These are phyloP conservation scores for Opisthocomus hoazin DNA, from an alignment of 2,113 vertebrate genomes.

Conservation along the genomic window DNA sequence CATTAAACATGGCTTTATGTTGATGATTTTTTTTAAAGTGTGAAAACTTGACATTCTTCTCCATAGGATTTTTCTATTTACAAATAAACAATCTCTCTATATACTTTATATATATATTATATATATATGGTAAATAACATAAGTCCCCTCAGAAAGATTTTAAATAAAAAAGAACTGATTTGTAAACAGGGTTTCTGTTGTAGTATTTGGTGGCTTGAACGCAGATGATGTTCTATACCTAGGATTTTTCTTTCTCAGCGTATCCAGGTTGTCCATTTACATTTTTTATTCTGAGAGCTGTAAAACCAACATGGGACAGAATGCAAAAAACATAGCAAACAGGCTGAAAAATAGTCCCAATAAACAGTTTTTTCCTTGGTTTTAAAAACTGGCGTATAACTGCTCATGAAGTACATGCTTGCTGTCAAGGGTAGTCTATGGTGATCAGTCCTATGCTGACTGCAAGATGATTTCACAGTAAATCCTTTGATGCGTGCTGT, in stretches of 20 bases:
- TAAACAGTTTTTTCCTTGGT: slow-evolving; percentile 58
- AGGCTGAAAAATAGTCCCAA: slow-evolving; percentile 73
- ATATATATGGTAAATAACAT: slow-evolving; percentile 68
- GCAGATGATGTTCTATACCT: slow-evolving; percentile 36
- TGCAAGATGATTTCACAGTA: slow-evolving; percentile 61
- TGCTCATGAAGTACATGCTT: slow-evolving; percentile 70
- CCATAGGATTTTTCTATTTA: slow-evolving; percentile 75
- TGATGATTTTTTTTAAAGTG: slow-evolving; percentile 65
- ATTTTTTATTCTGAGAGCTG: slow-evolving; percentile 62
- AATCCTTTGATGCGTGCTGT: slow-evolving; percentile 40
- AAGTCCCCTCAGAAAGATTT: slow-evolving; percentile 69
- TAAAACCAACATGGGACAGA: slow-evolving; percentile 70
- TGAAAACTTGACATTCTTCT: slow-evolving; percentile 75
- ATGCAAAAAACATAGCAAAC: slow-evolving; percentile 79
- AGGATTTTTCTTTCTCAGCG: slow-evolving; percentile 51
- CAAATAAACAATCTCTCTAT: slow-evolving; percentile 76
- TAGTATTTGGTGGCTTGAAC: slow-evolving; percentile 51
- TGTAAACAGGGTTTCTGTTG: slow-evolving; percentile 76
- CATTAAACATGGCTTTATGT: slow-evolving; percentile 80
- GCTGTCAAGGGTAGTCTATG: slow-evolving; percentile 55
- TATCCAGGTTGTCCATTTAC: slow-evolving; percentile 52
- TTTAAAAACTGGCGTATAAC: slow-evolving; percentile 69
- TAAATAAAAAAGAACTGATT: slow-evolving; percentile 67
- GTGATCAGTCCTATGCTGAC: slow-evolving; percentile 48
- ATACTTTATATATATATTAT: slow-evolving; percentile 70